phyloP scores from a whole-genome alignment of 2,888 invertebrate species.

The Tribolium freemani region DNA sequence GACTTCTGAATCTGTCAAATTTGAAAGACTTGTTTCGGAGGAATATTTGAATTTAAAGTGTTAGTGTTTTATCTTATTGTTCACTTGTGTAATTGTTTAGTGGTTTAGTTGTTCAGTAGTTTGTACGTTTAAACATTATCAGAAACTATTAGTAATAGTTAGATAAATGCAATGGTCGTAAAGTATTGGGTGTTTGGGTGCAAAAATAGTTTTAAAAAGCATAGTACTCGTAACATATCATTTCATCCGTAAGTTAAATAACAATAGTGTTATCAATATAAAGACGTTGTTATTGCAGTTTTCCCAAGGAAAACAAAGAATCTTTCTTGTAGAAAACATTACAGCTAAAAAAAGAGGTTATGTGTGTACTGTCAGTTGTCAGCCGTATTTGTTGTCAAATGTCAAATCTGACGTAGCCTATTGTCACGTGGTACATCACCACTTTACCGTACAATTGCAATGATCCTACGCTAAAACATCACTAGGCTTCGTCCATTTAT shows the following conservation, averaged over 20 bases:
- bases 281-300: neutral
- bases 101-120: neutral
- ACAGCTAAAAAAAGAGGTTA: neutral
- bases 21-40: neutral
- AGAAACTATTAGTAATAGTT: neutral
- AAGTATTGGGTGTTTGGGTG: neutral
- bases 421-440: neutral
- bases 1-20: neutral
- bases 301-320: neutral
- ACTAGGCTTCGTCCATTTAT: conserved; percentile 2
- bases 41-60: neutral
- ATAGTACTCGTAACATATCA: neutral
- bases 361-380: neutral
- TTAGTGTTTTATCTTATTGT: neutral
- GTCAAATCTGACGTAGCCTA: neutral
- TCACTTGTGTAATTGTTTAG: neutral
- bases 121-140: neutral
- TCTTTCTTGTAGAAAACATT: neutral
- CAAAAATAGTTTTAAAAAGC: neutral
- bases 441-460: neutral
- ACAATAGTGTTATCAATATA: neutral
- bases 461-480: conserved; percentile 5
- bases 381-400: neutral
- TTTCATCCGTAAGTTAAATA: neutral
- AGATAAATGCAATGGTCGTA: neutral